These are phyloP conservation scores for Bolborhynchus lineola DNA, from an alignment of 2,113 vertebrate genomes.

Conservation along the genomic window DNA sequence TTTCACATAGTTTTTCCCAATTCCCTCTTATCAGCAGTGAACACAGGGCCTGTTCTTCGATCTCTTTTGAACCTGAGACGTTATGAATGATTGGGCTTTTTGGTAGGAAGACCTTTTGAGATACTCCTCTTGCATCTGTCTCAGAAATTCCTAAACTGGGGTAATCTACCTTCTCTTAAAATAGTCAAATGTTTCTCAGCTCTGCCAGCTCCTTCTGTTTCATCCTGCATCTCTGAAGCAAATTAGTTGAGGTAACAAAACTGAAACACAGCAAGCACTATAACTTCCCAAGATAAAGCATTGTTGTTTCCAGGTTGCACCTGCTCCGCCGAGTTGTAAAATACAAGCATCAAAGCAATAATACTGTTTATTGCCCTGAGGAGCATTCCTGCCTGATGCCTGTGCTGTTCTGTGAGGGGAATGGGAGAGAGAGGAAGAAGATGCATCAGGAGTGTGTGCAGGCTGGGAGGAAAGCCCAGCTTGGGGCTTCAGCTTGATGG, in stretches of 20 bases:
- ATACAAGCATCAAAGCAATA: not conserved
- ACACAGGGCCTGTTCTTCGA: not conserved
- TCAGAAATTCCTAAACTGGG: not conserved
- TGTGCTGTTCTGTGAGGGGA: accelerated
- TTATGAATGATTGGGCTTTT: not conserved
- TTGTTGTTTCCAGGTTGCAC: not conserved
- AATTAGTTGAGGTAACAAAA: not conserved
- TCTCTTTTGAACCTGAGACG: not conserved
- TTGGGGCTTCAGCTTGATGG: not conserved
- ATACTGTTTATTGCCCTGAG: not conserved
- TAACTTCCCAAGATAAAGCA: not conserved
- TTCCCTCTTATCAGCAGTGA: not conserved
- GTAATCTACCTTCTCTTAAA: not conserved
- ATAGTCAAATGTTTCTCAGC: not conserved
- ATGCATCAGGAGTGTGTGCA: accelerated
- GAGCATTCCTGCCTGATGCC: not conserved
- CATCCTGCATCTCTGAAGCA: not conserved
- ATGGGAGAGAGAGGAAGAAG: not conserved
- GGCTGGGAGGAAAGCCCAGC: not conserved
- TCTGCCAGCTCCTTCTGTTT: not conserved
- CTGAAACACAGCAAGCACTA: not conserved
- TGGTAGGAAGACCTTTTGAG: not conserved
- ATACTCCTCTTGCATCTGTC: not conserved
- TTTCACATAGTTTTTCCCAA: not conserved
- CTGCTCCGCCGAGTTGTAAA: not conserved